Conservation (phyloP, 2,888 invertebrate species). For the Beris chalybata region DNA sequence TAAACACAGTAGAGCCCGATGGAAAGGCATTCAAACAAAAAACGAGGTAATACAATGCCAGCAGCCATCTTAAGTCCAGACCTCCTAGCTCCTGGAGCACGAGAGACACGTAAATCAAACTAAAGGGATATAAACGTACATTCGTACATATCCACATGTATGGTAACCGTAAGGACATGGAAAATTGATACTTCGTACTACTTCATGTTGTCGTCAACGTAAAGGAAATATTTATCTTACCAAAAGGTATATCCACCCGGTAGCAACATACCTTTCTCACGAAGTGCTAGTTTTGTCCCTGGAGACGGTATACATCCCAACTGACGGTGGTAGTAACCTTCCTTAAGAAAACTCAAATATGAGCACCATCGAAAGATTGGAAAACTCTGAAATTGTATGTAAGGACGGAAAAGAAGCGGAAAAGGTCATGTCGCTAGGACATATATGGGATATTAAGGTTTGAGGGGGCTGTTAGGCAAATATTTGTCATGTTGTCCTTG, state of each 20-base stretch:
- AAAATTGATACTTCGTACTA: constrained; percentile 26
- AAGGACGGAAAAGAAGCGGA: neutral
- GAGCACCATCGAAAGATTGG: constrained; percentile 14
- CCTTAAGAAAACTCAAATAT: constrained; percentile 13
- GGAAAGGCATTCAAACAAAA: neutral
- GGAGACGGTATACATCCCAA: too few relatives aligned
- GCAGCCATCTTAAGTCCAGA: neutral
- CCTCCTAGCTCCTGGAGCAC: too few relatives aligned
- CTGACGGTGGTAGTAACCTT: neutral
- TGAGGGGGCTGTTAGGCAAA: constrained; percentile 18
- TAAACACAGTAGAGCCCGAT: constrained; percentile 1
- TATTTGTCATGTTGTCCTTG: constrained; percentile 15
- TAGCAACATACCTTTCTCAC: neutral
- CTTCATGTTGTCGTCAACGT: constrained; percentile 21
- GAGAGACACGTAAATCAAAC: constrained; percentile 15
- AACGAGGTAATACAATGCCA: neutral
- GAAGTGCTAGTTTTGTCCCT: neutral
- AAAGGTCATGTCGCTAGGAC: constrained; percentile 15
- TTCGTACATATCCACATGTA: neutral
- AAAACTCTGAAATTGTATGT: neutral
- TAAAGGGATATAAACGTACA: constrained; percentile 1
- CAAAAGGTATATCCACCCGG: constrained; percentile 10
- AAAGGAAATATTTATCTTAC: constrained; percentile 22
- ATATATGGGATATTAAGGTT: constrained; percentile 11
- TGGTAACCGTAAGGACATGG: constrained; percentile 3